Percentiles rank a stretch among this genome's conserved stretches.
These are phyloP conservation scores for Frankliniella fusca DNA, from an alignment of 2,888 invertebrate genomes.

Conservation along the genomic window DNA sequence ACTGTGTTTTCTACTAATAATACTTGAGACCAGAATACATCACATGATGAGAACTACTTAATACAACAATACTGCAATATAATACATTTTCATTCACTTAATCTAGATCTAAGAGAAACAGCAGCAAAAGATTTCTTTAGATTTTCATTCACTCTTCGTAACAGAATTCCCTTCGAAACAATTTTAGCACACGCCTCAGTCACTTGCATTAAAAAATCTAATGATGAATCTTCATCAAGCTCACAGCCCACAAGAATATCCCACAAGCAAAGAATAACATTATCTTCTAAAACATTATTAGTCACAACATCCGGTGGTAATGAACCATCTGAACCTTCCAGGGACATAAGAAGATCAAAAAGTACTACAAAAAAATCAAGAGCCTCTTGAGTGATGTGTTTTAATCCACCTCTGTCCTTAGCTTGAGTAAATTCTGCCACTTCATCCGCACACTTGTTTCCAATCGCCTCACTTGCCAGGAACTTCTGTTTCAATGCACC, in stretches of 20 bases:
- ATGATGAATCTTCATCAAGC: neutral
- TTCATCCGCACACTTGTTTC: neutral
- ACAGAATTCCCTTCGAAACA: neutral
- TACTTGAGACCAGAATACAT: too few species aligned
- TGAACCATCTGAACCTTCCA: neutral
- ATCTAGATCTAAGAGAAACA: neutral
- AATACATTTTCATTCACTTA: neutral
- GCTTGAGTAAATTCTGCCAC: neutral
- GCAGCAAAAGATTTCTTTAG: neutral
- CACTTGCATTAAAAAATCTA: conserved; percentile 8
- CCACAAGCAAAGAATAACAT: neutral
- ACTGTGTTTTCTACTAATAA: too few species aligned
- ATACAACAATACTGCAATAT: too few species aligned
- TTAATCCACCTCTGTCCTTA: neutral
- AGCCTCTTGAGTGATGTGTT: neutral
- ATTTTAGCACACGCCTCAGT: neutral
- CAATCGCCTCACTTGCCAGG: neutral
- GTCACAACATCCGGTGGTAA: neutral
- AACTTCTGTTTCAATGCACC: neutral
- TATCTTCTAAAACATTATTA: neutral
- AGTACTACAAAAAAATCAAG: neutral
- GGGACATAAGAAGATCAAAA: neutral
- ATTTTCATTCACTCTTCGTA: neutral
- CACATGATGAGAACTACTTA: too few species aligned
- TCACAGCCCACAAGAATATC: neutral